Evolutionary conservation across 2,888 invertebrate genomes (phyloP), one percentile per base, ranked within the genome.

Genomic region (Nephrotoma guestfalica): DNA sequence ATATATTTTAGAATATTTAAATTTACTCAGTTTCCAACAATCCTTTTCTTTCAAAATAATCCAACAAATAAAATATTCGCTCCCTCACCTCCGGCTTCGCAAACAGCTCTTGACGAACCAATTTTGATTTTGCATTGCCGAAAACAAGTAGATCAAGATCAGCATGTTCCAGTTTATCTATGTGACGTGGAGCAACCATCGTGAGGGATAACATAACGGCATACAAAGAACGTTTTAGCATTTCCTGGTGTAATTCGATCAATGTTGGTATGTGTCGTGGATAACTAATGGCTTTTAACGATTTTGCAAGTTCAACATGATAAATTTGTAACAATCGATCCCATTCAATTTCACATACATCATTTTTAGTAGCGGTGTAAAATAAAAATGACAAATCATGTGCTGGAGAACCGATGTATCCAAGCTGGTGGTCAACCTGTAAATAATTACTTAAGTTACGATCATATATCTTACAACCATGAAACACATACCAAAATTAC

Each of bases 401-500:
- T 0, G 18, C 83, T 18, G 83, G 83, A 40, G 83, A 18, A 6
- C 83, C 83, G 11, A 11, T 40, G 40, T 40, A 15, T 83, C 18
- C n/a, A 6, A 30, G 18, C 30, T 83, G 83, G 11, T 40, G 40
- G 30, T 83, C 83, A 30, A 83, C 83, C 30, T 30, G 30, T 30
- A 30, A 30, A 3, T 30, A 30, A 30, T 3, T 30, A 30, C 30
- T 30, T 30, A 0, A 30, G 30, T 30, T 30, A 30, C 30, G 30
- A 30, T 30, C 30, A 30, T 30, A 30, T 30, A 30, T 30, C 2
- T 2, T 30, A 30, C 30, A 30, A 30, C 3, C 3, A 30, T 30
- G 30, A 2, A 2, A 2, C 3, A 30, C 30, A 30, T 30, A 30
- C 30, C 83, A 87, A 90, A 88, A 87, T 89, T 85, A 90, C 88